Evolutionary conservation across 1,140 invertebrate genomes (phyloP).

Genomic region (Drosophila willistoni): DNA sequence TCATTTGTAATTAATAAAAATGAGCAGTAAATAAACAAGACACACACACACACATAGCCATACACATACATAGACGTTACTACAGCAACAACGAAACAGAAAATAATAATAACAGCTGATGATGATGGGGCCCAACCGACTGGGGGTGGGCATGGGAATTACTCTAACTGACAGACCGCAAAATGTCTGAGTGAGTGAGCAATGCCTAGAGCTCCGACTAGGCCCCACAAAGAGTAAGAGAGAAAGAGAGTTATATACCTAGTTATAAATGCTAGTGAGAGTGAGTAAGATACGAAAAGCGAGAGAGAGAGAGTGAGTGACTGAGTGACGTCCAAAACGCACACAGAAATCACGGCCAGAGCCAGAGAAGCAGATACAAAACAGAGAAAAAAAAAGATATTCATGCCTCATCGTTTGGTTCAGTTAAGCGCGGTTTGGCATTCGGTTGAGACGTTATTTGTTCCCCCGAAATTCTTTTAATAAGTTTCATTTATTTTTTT

Average conservation of each 20-base stretch:
- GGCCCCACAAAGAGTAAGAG: not conserved
- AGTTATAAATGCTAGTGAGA: not conserved
- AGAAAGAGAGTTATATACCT: not conserved
- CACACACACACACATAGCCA: not conserved
- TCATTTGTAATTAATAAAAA: slow-evolving; percentile 50
- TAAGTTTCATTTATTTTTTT: slow-evolving; percentile 1
- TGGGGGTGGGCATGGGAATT: slow-evolving; percentile 23
- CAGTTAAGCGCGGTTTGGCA: slow-evolving; percentile 72
- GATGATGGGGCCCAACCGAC: not conserved
- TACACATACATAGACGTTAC: slow-evolving; percentile 33
- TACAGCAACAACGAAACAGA: slow-evolving; percentile 51
- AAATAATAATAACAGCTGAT: slow-evolving; percentile 22
- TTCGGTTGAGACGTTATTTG: slow-evolving; percentile 39
- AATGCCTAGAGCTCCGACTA: not conserved
- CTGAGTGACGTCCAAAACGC: slow-evolving; percentile 23
- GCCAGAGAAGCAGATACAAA: slow-evolving; percentile 22
- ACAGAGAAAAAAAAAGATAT: slow-evolving; percentile 46
- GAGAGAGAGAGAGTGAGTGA: slow-evolving; percentile 27
- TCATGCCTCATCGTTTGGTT: slow-evolving; percentile 46
- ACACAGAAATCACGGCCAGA: slow-evolving; percentile 61
- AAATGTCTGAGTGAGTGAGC: slow-evolving; percentile 22
- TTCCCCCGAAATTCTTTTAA: not conserved
- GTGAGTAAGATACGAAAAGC: slow-evolving; percentile 4
- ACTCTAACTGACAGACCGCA: slow-evolving; percentile 62
- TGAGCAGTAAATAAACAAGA: slow-evolving; percentile 46